phyloP scores from a whole-genome alignment of 2,888 invertebrate species.

The Agonum fuliginosum region DNA sequence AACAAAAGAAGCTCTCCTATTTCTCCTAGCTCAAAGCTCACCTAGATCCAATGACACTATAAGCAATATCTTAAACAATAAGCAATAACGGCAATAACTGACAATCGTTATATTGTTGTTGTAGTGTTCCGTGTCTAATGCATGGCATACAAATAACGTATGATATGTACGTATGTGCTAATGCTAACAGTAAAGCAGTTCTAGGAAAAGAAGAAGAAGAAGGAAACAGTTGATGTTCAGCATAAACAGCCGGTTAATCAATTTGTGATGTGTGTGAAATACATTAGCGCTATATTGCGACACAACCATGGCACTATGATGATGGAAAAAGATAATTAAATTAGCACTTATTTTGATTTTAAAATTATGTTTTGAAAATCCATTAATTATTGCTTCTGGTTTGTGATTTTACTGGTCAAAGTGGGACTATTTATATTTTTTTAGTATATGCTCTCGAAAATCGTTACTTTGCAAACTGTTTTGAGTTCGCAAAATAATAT shows the following conservation, averaged over 20 bases:
- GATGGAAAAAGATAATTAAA: not conserved
- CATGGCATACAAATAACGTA: not conserved
- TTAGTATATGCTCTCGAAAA: no score
- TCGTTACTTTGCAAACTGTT: no score
- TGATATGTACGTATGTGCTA: no score
- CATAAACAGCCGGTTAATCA: slow-evolving; percentile 16
- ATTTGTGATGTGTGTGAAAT: slow-evolving; percentile 25
- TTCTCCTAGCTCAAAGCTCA: no score
- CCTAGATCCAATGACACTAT: not conserved
- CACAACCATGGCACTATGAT: not conserved
- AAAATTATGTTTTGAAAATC: not conserved
- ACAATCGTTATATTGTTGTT: not conserved
- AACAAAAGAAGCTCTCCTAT: not conserved
- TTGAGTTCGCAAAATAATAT: no score
- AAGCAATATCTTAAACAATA: not conserved
- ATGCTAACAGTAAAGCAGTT: no score
- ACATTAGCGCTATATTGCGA: not conserved
- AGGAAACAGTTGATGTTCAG: not conserved
- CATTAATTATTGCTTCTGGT: not conserved
- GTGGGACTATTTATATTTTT: no score
- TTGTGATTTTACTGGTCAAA: no score
- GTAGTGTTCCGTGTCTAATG: not conserved
- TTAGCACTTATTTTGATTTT: not conserved
- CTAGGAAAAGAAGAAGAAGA: slow-evolving; percentile 22
- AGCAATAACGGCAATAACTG: not conserved